These are phyloP conservation scores for Drosophila bifasciata DNA, from an alignment of 1,140 invertebrate species.

Conservation along the genomic window DNA sequence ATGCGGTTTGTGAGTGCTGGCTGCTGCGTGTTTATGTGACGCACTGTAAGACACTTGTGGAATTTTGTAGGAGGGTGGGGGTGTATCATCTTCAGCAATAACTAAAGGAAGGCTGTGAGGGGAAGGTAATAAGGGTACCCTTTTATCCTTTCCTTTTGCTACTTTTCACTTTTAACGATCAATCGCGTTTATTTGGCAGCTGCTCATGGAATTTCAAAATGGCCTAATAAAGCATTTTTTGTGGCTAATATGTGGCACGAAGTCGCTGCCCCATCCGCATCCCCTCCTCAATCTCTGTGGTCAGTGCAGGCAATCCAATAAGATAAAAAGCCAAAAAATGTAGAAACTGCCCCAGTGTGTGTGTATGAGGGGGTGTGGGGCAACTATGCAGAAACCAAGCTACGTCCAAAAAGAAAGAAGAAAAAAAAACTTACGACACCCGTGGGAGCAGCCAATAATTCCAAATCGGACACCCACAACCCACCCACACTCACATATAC, in stretches of 20 bases:
- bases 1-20: slow-evolving; percentile 12
- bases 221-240: slow-evolving; percentile 56
- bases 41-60: neutral
- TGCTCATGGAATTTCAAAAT: slow-evolving; percentile 68
- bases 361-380: neutral
- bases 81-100: neutral
- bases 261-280: neutral
- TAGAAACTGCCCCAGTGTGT: slow-evolving; percentile 2
- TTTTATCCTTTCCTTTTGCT: too few species aligned
- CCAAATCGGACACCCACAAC: slow-evolving; percentile 67
- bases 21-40: neutral
- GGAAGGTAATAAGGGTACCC: too few species aligned
- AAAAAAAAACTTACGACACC: slow-evolving; percentile 66
- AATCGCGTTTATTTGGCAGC: slow-evolving; percentile 68
- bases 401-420: slow-evolving; percentile 34
- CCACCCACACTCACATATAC: slow-evolving; percentile 11
- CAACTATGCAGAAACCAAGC: slow-evolving; percentile 65
- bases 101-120: too few species aligned
- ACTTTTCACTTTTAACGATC: slow-evolving; percentile 57
- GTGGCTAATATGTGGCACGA: slow-evolving; percentile 30
- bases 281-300: slow-evolving; percentile 71
- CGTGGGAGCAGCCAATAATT: slow-evolving; percentile 82
- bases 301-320: slow-evolving; percentile 68
- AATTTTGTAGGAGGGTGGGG: neutral
- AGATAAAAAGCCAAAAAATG: slow-evolving; percentile 61